Percentiles rank a stretch among this genome's conserved stretches.
Evolutionary conservation across 2,888 invertebrate genomes (phyloP).

Genomic region (Phyto melanocephala): DNA sequence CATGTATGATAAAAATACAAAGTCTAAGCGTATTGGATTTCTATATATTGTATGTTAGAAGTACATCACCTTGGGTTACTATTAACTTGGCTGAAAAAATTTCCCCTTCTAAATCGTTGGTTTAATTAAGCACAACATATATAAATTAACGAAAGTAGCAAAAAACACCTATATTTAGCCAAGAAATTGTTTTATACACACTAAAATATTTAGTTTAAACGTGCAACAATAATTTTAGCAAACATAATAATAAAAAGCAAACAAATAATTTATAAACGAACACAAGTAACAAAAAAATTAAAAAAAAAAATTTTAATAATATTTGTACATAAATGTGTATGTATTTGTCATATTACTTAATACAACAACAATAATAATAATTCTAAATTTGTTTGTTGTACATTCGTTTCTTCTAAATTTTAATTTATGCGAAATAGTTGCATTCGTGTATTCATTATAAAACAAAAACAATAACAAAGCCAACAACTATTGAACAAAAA

Average conservation of each 20-base stretch:
- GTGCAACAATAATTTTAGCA: conserved; percentile 19
- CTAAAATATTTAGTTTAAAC: conserved; percentile 29
- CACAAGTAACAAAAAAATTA: conserved; percentile 1
- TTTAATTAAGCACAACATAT: conserved; percentile 25
- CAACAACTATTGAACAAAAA: conserved; percentile 28
- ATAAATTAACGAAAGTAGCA: conserved; percentile 17
- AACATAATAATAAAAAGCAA: neutral
- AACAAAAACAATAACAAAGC: neutral
- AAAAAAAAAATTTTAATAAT: conserved; percentile 18
- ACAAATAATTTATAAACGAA: neutral
- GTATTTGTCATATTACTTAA: conserved; percentile 34
- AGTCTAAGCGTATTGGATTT: neutral
- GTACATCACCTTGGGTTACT: conserved; percentile 62
- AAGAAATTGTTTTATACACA: conserved; percentile 42
- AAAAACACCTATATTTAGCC: conserved; percentile 53
- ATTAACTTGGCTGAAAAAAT: conserved; percentile 51
- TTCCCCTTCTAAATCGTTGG: conserved; percentile 60
- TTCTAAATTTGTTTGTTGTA: conserved; percentile 30
- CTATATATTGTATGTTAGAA: conserved; percentile 14
- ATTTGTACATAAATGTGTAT: neutral
- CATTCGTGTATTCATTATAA: conserved; percentile 48
- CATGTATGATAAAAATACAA: conserved; percentile 19
- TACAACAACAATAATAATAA: conserved; percentile 13
- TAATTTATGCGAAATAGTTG: conserved; percentile 62
- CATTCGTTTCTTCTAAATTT: conserved; percentile 17